Conservation (phyloP, 2,888 invertebrate genomes). For the Melanophora roralis region DNA sequence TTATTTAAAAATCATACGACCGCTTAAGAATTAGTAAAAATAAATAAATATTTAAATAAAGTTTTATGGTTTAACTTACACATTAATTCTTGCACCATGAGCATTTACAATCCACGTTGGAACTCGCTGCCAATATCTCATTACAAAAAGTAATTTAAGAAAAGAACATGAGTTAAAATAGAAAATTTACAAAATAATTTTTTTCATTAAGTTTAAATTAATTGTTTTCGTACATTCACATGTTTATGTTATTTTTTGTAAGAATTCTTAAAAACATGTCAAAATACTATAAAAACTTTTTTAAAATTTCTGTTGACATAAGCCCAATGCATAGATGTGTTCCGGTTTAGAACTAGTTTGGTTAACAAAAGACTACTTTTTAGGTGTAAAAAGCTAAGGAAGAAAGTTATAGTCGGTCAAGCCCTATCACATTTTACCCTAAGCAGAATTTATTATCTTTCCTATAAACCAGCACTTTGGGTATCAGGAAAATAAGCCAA, state of each 20-base stretch:
- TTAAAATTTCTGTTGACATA: too few relatives aligned
- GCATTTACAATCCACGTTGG: too few relatives aligned
- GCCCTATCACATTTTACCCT: too few relatives aligned
- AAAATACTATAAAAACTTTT: neutral
- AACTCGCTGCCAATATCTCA: neutral
- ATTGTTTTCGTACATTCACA: constrained; percentile 11
- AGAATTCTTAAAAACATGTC: neutral
- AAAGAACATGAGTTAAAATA: neutral
- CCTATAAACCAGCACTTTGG: too few relatives aligned
- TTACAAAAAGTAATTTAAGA: constrained; percentile 15
- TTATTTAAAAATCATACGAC: constrained; percentile 22
- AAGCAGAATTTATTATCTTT: too few relatives aligned
- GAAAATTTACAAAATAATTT: constrained; percentile 35
- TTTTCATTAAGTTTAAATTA: constrained; percentile 46
- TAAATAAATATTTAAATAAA: constrained; percentile 16
- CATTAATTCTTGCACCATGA: too few relatives aligned
- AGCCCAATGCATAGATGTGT: too few relatives aligned
- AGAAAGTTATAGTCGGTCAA: too few relatives aligned
- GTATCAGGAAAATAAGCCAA: too few relatives aligned
- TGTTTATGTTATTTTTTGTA: neutral
- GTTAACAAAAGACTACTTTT: too few relatives aligned
- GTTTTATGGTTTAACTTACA: neutral
- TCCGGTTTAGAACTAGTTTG: too few relatives aligned
- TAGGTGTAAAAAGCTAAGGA: too few relatives aligned
- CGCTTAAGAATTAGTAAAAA: constrained; percentile 13